Percentiles rank a stretch among this genome's conserved stretches.
phyloP scores from a whole-genome alignment of 2,888 invertebrate genomes.

The Ypsolopha sequella region DNA sequence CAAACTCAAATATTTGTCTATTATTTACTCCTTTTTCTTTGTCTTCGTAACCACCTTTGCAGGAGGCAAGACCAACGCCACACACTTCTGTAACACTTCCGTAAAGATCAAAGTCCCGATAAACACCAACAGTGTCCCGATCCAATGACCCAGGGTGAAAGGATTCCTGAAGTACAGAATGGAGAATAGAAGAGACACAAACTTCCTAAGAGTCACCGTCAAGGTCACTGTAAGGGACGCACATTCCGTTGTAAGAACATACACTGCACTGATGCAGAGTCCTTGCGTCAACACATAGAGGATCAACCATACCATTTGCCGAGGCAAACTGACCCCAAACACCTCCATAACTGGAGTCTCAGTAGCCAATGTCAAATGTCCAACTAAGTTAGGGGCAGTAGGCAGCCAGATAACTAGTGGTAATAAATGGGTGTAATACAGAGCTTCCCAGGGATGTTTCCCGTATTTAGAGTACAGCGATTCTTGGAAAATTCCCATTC shows the following conservation, averaged over 20 bases:
- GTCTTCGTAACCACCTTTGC: constrained; percentile 33
- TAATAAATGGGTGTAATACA: constrained; percentile 90
- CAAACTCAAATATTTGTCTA: too few relatives aligned
- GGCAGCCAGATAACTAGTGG: constrained; percentile 92
- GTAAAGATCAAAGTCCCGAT: constrained; percentile 94
- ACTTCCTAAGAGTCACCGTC: constrained; percentile 96
- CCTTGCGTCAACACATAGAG: constrained; percentile 91
- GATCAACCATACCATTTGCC: constrained; percentile 81
- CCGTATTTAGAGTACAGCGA: constrained; percentile 85
- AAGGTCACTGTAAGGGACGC: constrained; percentile 94
- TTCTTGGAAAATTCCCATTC: constrained; percentile 97
- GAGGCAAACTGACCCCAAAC: constrained; percentile 75
- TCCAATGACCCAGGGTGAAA: constrained; percentile 92
- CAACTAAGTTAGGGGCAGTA: constrained; percentile 80
- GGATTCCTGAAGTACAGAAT: constrained; percentile 95
- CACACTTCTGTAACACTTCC: constrained; percentile 74
- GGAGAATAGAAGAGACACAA: constrained; percentile 94
- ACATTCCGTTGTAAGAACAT: constrained; percentile 93
- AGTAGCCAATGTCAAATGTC: constrained; percentile 80
- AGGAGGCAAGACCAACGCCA: constrained; percentile 36
- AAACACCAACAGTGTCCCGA: constrained; percentile 92
- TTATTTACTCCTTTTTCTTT: constrained; percentile 22
- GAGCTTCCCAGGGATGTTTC: constrained; percentile 91
- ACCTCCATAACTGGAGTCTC: constrained; percentile 74
- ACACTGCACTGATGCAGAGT: constrained; percentile 95